Evolutionary conservation across 2,888 invertebrate genomes (phyloP).

Genomic region (Volucella inanis): DNA sequence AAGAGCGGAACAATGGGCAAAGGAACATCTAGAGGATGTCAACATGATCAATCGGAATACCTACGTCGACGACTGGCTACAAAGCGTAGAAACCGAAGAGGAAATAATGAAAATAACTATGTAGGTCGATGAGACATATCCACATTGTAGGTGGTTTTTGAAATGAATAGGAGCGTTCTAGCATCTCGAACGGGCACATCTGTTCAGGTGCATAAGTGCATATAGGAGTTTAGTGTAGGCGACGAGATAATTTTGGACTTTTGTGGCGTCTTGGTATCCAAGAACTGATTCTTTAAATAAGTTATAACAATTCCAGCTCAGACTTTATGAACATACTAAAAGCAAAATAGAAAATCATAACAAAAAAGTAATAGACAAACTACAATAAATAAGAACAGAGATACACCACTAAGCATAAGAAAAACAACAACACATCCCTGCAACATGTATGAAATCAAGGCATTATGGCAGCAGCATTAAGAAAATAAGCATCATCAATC

Average conservation of each 20-base stretch:
- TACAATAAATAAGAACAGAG: too few species aligned
- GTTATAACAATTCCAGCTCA: conserved; percentile 8
- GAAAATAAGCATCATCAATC: too few species aligned
- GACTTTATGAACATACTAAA: conserved; percentile 13
- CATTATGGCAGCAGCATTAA: too few species aligned
- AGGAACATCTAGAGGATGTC: background rate
- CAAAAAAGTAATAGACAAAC: background rate
- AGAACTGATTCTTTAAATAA: conserved; percentile 23
- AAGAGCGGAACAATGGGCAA: conserved; percentile 21
- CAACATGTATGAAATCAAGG: too few species aligned
- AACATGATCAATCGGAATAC: background rate
- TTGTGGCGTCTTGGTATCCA: conserved; percentile 14
- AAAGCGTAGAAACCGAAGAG: conserved; percentile 4
- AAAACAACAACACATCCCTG: too few species aligned
- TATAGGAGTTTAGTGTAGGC: conserved; percentile 1
- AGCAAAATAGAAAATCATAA: conserved; percentile 7
- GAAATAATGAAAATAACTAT: background rate
- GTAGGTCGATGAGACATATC: conserved; percentile 2
- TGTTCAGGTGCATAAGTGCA: background rate
- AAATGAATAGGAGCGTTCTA: conserved; percentile 7
- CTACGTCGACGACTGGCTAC: conserved; percentile 9
- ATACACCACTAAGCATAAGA: too few species aligned
- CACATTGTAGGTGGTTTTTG: conserved; percentile 1
- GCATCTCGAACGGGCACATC: background rate
- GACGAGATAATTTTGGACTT: conserved; percentile 23